phyloP scores from a whole-genome alignment of 2,113 vertebrate species.

The Oreotrochilus melanogaster region DNA sequence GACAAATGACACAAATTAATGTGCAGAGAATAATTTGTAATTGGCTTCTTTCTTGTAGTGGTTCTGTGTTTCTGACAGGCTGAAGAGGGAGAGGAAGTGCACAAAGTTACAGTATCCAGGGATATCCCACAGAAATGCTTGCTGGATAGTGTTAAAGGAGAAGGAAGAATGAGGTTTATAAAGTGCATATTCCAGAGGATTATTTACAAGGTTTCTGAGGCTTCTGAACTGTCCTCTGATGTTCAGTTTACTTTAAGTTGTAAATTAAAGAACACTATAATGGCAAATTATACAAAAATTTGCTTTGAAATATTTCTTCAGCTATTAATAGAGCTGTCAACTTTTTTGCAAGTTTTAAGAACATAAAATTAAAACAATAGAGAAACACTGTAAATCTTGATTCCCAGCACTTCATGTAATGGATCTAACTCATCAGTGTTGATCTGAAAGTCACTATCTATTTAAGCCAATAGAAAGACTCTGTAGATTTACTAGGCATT shows the following conservation, averaged over 20 bases:
- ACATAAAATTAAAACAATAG: not conserved
- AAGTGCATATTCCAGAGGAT: slow-evolving; percentile 67
- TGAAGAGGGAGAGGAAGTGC: not conserved
- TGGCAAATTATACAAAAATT: slow-evolving; percentile 63
- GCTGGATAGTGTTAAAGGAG: slow-evolving; percentile 71
- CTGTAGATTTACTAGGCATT: not conserved
- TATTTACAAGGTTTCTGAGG: slow-evolving; percentile 60
- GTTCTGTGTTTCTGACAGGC: slow-evolving; percentile 14
- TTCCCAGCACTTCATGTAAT: not conserved
- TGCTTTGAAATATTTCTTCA: slow-evolving; percentile 12
- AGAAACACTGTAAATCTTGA: not conserved
- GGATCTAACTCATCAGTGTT: not conserved
- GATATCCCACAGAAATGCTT: slow-evolving; percentile 66
- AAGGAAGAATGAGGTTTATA: slow-evolving; percentile 58
- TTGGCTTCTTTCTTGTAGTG: slow-evolving; percentile 32
- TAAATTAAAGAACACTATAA: slow-evolving; percentile 71
- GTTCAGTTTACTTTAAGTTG: slow-evolving; percentile 71
- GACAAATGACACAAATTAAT: slow-evolving; percentile 63
- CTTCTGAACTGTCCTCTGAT: slow-evolving; percentile 63
- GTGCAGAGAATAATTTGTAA: slow-evolving; percentile 40
- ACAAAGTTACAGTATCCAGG: slow-evolving; percentile 72
- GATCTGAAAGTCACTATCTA: not conserved
- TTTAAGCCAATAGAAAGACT: not conserved
- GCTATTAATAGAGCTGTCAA: not conserved
- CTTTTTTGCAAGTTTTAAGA: not conserved